A percentile compares a stretch with the other conserved stretches of the same genome.
Evolutionary conservation across 2,797 vertebrate genomes (phyloP).

Genomic region (Pelochelys cantorii): DNA sequence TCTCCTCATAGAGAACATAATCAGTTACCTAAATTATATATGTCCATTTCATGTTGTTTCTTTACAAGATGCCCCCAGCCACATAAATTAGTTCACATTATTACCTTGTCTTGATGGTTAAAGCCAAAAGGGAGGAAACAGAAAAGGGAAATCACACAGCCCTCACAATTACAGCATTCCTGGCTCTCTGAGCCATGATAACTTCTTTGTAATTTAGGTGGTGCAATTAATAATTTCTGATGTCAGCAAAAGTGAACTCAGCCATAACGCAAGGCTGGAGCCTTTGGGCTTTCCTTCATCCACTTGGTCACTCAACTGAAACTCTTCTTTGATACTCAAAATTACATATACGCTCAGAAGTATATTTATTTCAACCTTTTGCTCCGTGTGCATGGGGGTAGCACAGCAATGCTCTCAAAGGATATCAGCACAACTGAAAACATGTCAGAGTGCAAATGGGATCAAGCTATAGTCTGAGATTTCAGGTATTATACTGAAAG

Average conservation of each 20-base stretch:
- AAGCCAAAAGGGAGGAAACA: slow-evolving; percentile 36
- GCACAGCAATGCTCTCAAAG: not conserved
- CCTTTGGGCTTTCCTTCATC: slow-evolving; percentile 43
- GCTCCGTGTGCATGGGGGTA: not conserved
- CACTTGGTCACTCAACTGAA: slow-evolving; percentile 63
- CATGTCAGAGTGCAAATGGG: not conserved
- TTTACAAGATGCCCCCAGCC: not conserved
- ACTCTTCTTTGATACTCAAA: slow-evolving; percentile 38
- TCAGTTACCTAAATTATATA: rapidly evolving
- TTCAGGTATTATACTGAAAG: not conserved
- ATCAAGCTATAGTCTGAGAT: not conserved
- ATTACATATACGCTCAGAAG: not conserved
- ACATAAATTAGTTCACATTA: not conserved
- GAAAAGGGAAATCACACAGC: slow-evolving; percentile 31
- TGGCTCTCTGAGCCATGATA: slow-evolving; percentile 57
- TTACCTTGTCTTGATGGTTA: slow-evolving; percentile 49
- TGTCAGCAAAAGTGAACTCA: slow-evolving; percentile 67
- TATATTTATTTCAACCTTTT: not conserved
- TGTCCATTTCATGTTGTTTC: not conserved
- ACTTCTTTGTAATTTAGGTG: slow-evolving; percentile 70
- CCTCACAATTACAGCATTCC: slow-evolving; percentile 47
- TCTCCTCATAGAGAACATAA: not conserved
- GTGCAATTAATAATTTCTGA: slow-evolving; percentile 65
- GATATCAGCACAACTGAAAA: not conserved
- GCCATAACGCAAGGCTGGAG: slow-evolving; percentile 45